Evolutionary conservation across 1,140 invertebrate species (phyloP).

Genomic region (Camponotus vicinus): DNA sequence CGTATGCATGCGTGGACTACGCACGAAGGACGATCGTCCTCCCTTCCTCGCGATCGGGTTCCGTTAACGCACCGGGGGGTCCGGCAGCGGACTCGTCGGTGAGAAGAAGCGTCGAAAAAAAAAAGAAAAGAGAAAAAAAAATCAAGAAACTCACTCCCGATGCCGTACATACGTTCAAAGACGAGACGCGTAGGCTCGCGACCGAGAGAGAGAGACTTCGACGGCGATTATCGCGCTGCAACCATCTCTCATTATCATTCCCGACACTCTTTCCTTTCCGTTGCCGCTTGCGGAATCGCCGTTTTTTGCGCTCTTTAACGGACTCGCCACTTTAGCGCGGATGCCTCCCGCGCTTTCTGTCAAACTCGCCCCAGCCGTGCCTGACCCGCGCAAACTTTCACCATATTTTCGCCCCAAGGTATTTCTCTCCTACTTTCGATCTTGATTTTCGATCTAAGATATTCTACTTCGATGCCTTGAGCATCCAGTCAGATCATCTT

Average conservation of each 20-base stretch:
- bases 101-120: constrained; percentile 75
- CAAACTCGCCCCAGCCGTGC: not conserved
- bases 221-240: constrained; percentile 74
- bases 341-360: constrained; percentile 41
- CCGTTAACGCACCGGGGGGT: constrained; percentile 79
- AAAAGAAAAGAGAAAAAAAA: constrained; percentile 4
- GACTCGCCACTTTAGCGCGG: constrained; percentile 24
- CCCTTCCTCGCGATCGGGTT: constrained; percentile 69
- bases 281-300: constrained; percentile 68
- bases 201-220: constrained; percentile 62
- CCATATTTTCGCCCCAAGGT: not conserved
- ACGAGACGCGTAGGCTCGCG: constrained; percentile 50
- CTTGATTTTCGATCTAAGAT: too few species aligned
- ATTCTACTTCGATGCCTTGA: too few species aligned
- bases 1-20: not conserved
- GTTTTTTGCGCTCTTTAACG: constrained; percentile 42
- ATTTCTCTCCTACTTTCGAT: not conserved
- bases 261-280: constrained; percentile 72
- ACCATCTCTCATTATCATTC: constrained; percentile 81
- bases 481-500: too few species aligned
- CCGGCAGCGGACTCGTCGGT: constrained; percentile 64
- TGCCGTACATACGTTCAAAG: not conserved
- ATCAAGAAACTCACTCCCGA: constrained; percentile 49
- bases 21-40: constrained; percentile 40
- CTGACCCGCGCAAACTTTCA: constrained; percentile 50